Evolutionary conservation across 2,888 invertebrate genomes (phyloP), one percentile per base, ranked within the genome.

Genomic region (Idaea straminata): DNA sequence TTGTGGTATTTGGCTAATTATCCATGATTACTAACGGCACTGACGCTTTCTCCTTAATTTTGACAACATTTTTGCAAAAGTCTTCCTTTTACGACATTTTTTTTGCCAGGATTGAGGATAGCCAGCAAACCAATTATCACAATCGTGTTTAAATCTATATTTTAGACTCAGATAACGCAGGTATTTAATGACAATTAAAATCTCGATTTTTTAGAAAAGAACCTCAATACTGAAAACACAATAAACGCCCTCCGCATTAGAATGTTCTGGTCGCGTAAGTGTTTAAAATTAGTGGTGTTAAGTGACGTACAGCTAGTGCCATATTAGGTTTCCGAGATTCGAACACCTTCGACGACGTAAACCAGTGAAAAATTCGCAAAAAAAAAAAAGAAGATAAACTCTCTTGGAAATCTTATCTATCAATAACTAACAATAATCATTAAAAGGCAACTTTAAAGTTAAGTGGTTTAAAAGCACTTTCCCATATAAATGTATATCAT

Each of bases 401-500:
- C 3, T 47, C 47, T 47, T 47, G 7, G 10, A 47, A 36, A 36
- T 36, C 5, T 36, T 6, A 6, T 36, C 36, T 5, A 6, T 36
- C 36, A 5, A 36, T 36, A 7, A 0, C 36, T 7, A 36, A 1
- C 5, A 36, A 10, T 36, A 36, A 36, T 36, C 4, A 47, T 38
- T 10, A 47, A 47, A 10, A 47, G 47, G 13, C 10, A 47, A 47
- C 47, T 3, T 47, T 47, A 13, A 10, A 47, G 10, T 4, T 7
- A 10, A 47, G 13, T 47, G 7, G 47, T 13, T 47, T 10, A 10
- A 47, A 6, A 47, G 13, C 47, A 47, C 47, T 47, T 25, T 25
- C 10, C 47, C 47, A 47, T 47, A 13, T 47, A 47, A 74, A 75
- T 69, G 69, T 77, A 85, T 87, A 88, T 88, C 86, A 87, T 81